Conservation (phyloP, 2,888 invertebrate species). For the Prosapia bicincta region DNA sequence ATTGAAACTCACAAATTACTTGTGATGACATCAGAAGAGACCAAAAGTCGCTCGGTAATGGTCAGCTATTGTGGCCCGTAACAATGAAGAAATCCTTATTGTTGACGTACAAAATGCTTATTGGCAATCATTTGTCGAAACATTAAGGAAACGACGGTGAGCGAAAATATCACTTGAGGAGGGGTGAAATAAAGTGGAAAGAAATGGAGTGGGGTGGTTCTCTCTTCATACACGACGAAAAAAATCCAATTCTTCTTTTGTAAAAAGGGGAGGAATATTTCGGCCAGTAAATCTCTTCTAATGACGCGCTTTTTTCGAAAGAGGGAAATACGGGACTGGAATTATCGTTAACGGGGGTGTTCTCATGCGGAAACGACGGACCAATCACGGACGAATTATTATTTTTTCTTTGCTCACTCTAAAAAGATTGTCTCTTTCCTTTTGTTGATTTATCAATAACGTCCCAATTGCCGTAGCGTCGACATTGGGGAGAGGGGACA, state of each 20-base stretch:
- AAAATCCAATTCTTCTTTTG: constrained; percentile 23
- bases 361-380: background rate
- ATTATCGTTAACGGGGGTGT: constrained; percentile 22
- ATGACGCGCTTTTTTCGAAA: constrained; percentile 37
- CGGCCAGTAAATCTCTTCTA: constrained; percentile 36
- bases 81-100: background rate
- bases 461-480: background rate
- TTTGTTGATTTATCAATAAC: background rate
- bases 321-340: constrained; percentile 33
- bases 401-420: background rate
- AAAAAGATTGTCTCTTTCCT: constrained; percentile 2
- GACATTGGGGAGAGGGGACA: background rate
- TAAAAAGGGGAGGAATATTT: constrained; percentile 27
- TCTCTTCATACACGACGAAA: background rate
- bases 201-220: background rate
- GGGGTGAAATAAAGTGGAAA: background rate
- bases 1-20: background rate
- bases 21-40: background rate
- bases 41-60: background rate
- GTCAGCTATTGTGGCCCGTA: background rate
- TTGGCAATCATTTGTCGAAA: background rate
- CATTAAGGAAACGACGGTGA: background rate
- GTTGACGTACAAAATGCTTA: background rate
- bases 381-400: background rate
- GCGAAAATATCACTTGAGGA: background rate